Conservation (phyloP, 64 coral and sea anemone genomes). For the Porites lutea region DNA sequence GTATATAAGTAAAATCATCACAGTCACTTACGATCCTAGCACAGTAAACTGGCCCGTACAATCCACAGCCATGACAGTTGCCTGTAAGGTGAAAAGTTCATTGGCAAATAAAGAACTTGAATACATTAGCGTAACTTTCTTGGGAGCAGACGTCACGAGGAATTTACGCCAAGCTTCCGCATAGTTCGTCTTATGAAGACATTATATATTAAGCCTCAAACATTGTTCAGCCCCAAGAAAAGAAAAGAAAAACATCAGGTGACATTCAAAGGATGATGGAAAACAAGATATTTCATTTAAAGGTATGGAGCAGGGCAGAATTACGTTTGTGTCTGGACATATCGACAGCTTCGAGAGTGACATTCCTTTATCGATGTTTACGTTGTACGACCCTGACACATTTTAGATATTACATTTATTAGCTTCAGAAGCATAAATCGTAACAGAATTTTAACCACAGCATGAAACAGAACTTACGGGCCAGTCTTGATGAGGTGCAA, state of each 20-base stretch:
- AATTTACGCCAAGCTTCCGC: neutral
- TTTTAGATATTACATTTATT: too few relatives aligned
- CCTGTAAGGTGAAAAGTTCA: conserved; percentile 36
- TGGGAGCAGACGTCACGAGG: neutral
- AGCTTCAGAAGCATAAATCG: neutral
- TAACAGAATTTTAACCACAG: neutral
- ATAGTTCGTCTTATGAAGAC: too few relatives aligned
- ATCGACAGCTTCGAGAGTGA: too few relatives aligned
- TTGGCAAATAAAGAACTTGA: neutral
- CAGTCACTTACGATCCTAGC: conserved; percentile 64
- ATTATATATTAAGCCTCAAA: too few relatives aligned
- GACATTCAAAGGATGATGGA: neutral
- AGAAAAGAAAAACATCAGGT: neutral
- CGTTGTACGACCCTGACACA: too few relatives aligned
- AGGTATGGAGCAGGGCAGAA: neutral
- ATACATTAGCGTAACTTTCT: neutral
- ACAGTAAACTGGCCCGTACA: conserved; percentile 69
- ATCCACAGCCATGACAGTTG: conserved; percentile 70
- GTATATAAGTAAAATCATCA: too few relatives aligned
- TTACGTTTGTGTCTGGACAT: too few relatives aligned
- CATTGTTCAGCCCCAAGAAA: too few relatives aligned
- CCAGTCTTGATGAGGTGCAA: conserved; percentile 47
- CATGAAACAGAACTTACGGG: conserved; percentile 34
- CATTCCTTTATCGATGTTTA: too few relatives aligned
- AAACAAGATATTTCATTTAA: neutral